Conservation (phyloP, 2,888 invertebrate species). For the Laspeyria flexula region DNA sequence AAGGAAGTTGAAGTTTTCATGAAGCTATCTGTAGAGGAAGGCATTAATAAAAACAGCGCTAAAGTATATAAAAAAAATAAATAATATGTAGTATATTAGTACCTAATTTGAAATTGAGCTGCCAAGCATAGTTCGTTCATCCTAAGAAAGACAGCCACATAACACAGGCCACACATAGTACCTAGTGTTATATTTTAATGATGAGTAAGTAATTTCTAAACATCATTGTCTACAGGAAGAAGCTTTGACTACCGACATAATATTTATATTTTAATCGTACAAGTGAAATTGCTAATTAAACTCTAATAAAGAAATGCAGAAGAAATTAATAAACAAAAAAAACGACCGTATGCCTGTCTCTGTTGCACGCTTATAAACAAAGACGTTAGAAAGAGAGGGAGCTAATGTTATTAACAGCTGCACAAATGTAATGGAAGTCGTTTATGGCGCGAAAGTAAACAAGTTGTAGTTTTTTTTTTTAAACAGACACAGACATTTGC, state of each 20-base stretch:
- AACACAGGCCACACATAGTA: no score
- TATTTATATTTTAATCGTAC: no score
- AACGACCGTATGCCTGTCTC: conserved; percentile 9
- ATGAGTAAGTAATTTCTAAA: no score
- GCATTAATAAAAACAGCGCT: neutral
- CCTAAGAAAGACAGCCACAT: no score
- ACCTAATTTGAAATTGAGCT: no score
- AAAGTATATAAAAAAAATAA: no score
- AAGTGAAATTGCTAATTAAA: no score
- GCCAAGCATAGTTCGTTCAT: no score
- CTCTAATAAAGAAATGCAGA: conserved; percentile 37
- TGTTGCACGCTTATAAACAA: conserved; percentile 5
- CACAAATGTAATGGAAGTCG: conserved; percentile 41
- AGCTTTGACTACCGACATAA: no score
- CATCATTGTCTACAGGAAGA: no score
- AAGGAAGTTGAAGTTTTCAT: conserved; percentile 18
- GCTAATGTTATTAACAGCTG: conserved; percentile 33
- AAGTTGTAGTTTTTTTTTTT: conserved; percentile 37
- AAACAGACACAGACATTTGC: conserved; percentile 19
- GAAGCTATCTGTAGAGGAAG: neutral
- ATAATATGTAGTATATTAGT: no score
- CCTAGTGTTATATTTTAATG: no score
- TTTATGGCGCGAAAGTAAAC: conserved; percentile 47
- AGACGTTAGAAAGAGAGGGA: conserved; percentile 10
- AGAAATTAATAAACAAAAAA: conserved; percentile 23